A percentile compares a stretch with the other conserved stretches of the same genome.
Conservation (phyloP, 2,113 vertebrate genomes). For the Mormyrus iriodes region DNA sequence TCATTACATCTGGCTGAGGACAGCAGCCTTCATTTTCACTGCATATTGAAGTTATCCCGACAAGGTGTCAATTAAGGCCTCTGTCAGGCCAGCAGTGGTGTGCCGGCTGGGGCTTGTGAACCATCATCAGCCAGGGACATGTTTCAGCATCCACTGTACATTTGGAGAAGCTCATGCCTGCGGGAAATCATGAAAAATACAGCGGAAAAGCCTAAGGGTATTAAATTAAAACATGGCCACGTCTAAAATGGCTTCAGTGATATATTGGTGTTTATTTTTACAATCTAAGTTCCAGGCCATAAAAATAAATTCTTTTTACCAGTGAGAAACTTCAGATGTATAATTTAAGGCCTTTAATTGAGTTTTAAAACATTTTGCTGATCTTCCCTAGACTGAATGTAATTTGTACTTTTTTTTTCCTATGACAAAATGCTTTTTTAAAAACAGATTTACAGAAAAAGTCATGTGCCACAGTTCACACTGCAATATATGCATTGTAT, state of each 20-base stretch:
- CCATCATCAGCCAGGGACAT: not conserved
- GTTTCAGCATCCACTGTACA: not conserved
- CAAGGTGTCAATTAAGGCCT: not conserved
- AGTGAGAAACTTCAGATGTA: not conserved
- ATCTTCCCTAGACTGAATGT: not conserved
- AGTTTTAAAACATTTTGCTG: not conserved
- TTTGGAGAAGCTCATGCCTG: not conserved
- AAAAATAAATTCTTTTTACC: not conserved
- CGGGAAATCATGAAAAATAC: not conserved
- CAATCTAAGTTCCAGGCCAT: not conserved
- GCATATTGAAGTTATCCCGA: not conserved
- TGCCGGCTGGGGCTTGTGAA: not conserved
- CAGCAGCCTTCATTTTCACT: constrained; percentile 8
- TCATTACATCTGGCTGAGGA: not conserved
- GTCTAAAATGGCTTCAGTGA: not conserved
- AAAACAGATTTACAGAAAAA: not conserved
- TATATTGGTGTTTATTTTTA: not conserved
- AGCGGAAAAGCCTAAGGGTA: not conserved
- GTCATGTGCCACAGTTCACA: not conserved
- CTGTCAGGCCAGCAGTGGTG: not conserved
- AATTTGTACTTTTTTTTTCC: not conserved
- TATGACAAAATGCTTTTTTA: not conserved
- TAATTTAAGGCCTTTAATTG: constrained; percentile 2
- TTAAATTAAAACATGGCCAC: not conserved
- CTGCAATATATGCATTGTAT: not conserved